A percentile compares a stretch with the other conserved stretches of the same genome.
Conservation (phyloP, 2,797 vertebrate genomes). For the Tolypeutes matacus region DNA sequence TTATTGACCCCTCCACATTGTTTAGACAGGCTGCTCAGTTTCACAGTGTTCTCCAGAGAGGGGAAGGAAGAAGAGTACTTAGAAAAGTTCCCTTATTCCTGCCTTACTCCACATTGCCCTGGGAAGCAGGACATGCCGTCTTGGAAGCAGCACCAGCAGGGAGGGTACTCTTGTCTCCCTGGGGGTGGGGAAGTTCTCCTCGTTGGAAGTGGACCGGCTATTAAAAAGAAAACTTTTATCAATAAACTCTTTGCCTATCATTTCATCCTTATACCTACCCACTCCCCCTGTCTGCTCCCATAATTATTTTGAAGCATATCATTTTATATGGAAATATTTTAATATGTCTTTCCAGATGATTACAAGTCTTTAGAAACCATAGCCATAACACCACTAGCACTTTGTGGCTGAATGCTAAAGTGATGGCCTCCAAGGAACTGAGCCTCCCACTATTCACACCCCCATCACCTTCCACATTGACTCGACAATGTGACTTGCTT, state of each 20-base stretch:
- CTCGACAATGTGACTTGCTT: not conserved
- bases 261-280: not conserved
- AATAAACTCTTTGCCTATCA: not conserved
- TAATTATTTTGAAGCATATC: not conserved
- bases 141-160: not conserved
- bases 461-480: not conserved
- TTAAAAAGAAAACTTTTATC: not conserved
- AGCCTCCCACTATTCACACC: not conserved
- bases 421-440: not conserved
- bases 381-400: not conserved
- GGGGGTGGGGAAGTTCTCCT: not conserved
- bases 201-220: not conserved
- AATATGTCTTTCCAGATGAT: slow-evolving; percentile 26
- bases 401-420: not conserved
- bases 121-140: not conserved
- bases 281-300: not conserved
- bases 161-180: not conserved
- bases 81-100: not conserved
- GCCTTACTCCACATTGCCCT: not conserved
- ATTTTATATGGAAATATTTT: slow-evolving; percentile 47
- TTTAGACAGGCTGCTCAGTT: not conserved
- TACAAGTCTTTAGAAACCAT: not conserved
- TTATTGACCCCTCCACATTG: not conserved
- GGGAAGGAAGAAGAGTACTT: not conserved
- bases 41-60: not conserved